Percentiles rank a stretch among this genome's conserved stretches.
Conservation (phyloP, 2,888 invertebrate species). For the Blera fallax region DNA sequence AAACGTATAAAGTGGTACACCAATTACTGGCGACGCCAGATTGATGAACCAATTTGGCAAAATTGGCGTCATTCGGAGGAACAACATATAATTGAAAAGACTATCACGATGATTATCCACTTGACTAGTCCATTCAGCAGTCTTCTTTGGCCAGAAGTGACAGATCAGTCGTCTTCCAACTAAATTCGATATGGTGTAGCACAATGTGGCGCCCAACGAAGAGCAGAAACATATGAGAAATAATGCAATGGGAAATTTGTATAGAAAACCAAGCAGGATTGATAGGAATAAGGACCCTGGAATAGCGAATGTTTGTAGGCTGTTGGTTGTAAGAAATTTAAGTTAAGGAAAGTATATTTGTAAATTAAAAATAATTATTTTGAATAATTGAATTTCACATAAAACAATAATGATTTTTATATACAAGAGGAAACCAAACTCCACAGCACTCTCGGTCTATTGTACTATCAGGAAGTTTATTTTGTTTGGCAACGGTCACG, state of each 20-base stretch:
- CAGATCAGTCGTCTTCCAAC: slow-evolving; percentile 92
- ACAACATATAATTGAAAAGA: slow-evolving; percentile 97
- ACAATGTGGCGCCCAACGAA: slow-evolving; percentile 96
- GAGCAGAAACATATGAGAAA: slow-evolving; percentile 96
- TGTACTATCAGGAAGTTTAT: too few relatives aligned
- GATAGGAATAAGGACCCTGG: slow-evolving; percentile 99
- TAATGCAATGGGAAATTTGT: slow-evolving; percentile 95
- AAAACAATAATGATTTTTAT: too few relatives aligned
- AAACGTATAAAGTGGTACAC: slow-evolving; percentile 96
- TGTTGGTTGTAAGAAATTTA: slow-evolving; percentile 79
- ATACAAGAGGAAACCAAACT: too few relatives aligned
- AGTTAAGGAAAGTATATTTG: slow-evolving; percentile 78
- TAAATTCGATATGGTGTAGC: slow-evolving; percentile 95
- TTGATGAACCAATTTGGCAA: slow-evolving; percentile 97
- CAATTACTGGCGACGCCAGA: slow-evolving; percentile 97
- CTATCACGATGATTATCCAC: slow-evolving; percentile 93
- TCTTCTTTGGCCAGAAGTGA: slow-evolving; percentile 94
- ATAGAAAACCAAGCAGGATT: slow-evolving; percentile 97
- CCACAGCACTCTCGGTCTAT: too few relatives aligned
- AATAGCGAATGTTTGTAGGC: slow-evolving; percentile 99
- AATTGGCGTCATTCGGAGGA: slow-evolving; percentile 97
- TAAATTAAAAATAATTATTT: background rate
- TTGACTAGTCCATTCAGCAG: slow-evolving; percentile 91
- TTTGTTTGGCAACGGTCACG: too few relatives aligned
- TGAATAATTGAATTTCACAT: too few relatives aligned